Percentiles rank a stretch among this genome's conserved stretches.
phyloP scores from a whole-genome alignment of 2,888 invertebrate genomes.

The Nineta flava region DNA sequence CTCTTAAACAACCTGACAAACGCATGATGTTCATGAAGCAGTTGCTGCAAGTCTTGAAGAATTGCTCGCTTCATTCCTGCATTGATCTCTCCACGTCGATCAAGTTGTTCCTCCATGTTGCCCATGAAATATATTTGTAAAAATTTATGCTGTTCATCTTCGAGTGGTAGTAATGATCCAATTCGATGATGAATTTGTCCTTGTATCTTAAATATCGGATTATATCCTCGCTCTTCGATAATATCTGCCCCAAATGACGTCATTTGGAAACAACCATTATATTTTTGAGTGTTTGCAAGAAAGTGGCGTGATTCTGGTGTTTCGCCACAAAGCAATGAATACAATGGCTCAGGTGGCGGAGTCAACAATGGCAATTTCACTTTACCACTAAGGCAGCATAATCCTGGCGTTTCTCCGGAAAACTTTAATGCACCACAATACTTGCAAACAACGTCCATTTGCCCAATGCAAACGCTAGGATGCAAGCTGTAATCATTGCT shows the following conservation, averaged over 20 bases:
- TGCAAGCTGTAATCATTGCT: not conserved
- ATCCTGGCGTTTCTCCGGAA: constrained; percentile 12
- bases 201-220: constrained; percentile 9
- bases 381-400: constrained; percentile 10
- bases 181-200: constrained; percentile 12
- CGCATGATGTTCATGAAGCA: too few relatives aligned
- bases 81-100: constrained; percentile 1
- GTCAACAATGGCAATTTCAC: constrained; percentile 10
- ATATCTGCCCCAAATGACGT: constrained; percentile 14
- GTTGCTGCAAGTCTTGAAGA: constrained; percentile 15
- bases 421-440: constrained; percentile 12
- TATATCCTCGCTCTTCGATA: constrained; percentile 7
- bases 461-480: constrained; percentile 6
- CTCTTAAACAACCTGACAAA: constrained; percentile 18
- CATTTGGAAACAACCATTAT: too few relatives aligned
- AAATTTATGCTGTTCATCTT: constrained; percentile 12
- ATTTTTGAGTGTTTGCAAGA: too few relatives aligned
- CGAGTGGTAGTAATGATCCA: constrained; percentile 10
- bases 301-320: too few relatives aligned
- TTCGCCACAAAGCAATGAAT: constrained; percentile 6
- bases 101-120: constrained; percentile 12
- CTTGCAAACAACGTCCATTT: constrained; percentile 10
- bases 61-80: constrained; percentile 16
- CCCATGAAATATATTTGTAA: too few relatives aligned
- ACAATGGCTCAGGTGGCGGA: constrained; percentile 9